phyloP scores from a whole-genome alignment of 2,888 invertebrate species.

The Petrolisthes cinctipes region DNA sequence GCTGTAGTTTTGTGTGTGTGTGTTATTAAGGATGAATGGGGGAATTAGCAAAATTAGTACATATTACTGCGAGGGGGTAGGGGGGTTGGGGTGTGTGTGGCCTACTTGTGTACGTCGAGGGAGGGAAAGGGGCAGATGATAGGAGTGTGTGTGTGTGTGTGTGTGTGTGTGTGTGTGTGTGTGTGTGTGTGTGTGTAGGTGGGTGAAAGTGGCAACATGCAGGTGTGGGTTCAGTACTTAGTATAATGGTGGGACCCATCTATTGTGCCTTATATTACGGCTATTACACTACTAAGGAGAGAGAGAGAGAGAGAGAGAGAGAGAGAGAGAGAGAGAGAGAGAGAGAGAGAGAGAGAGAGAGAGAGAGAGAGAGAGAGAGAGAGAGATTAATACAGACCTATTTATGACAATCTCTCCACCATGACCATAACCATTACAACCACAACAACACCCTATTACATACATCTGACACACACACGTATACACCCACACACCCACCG shows the following conservation, averaged over 20 bases:
- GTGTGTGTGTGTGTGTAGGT: not conserved
- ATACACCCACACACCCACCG: not conserved
- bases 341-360: constrained; percentile 4
- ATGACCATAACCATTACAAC: not conserved
- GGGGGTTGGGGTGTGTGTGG: too few species aligned
- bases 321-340: constrained; percentile 19
- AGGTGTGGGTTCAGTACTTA: not conserved
- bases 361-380: not conserved
- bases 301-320: constrained; percentile 12
- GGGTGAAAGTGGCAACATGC: not conserved
- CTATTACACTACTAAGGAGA: not conserved
- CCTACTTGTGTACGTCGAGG: too few species aligned
- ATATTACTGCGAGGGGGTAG: too few species aligned
- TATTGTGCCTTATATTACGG: not conserved
- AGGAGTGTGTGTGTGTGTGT: not conserved
- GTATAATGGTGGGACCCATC: not conserved
- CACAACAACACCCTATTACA: not conserved
- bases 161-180: not conserved
- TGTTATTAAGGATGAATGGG: not conserved
- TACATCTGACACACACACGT: not conserved
- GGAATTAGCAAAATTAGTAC: too few species aligned
- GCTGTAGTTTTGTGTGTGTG: not conserved
- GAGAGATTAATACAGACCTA: not conserved
- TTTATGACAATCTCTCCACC: not conserved
- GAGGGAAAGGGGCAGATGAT: too few species aligned